Evolutionary conservation across 2,113 vertebrate species (phyloP), one percentile per base, ranked within the genome.

Genomic region (Paralichthys olivaceus): DNA sequence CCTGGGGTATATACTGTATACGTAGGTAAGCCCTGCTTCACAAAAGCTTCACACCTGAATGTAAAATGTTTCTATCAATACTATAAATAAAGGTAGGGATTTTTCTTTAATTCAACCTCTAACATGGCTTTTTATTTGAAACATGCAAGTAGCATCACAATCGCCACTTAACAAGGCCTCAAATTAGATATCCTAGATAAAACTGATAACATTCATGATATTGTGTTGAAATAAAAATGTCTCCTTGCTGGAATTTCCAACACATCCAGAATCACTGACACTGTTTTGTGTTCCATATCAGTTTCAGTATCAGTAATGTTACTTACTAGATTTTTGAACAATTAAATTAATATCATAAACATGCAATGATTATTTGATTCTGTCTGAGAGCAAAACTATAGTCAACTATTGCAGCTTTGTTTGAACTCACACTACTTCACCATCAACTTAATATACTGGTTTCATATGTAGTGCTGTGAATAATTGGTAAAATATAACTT

Each of bases 41-140:
- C 32, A 62, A 43, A 84, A 64, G 23, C 29, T 61, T 49, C 64
- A 77, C 29, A 68, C 72, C 66, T 85, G 32, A 74, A 76, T 59
- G 40, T 8, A 15, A 45, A 69, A 70, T 19, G 19, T 14, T 37
- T 61, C 37, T 12, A 32, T 11, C 57, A 29, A 20, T 9, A 20
- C 28, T 11, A 29, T 20, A 29, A 28, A 29, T 0, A 13, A 9
- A 12, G 9, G 58, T 9, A 7, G 11, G n/a, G 13, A 19, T 19
- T 61, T 22, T 1, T 29, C 19, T 13, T 0, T 19, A 6, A 22
- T 37, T 22, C 20, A 34, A 37, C 29, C 19, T 12, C 29, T n/a
- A 17, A 15, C 26, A 7, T 19, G 26, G 15, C 25, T n/a, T 59
- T 4, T 26, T 23, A 4, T 56, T 26, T 56, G 4, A 26, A 26